These are phyloP conservation scores for Thryonomys swinderianus DNA, from an alignment of 2,113 vertebrate species.

Conservation along the genomic window DNA sequence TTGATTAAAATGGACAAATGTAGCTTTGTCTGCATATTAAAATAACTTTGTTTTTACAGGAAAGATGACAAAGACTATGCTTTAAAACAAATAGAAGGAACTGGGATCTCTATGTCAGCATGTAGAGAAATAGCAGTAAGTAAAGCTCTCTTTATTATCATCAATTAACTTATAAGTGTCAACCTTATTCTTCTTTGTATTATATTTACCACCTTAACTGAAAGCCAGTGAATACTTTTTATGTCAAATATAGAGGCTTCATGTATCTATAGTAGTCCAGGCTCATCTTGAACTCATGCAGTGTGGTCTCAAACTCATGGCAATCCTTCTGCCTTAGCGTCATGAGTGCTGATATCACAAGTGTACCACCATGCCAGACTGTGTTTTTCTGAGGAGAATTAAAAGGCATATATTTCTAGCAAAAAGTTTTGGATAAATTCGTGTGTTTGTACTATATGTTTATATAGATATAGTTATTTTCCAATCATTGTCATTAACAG, in stretches of 20 bases:
- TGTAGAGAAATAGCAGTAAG: conserved; percentile 99
- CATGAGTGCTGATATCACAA: neutral
- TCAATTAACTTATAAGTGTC: neutral
- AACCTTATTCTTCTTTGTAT: neutral
- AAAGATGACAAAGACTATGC: conserved; percentile 99
- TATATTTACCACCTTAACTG: conserved; percentile 35
- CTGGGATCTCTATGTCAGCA: conserved; percentile 99
- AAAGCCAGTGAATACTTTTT: conserved; percentile 39
- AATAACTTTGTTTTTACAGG: conserved; percentile 89
- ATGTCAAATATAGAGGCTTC: conserved; percentile 8
- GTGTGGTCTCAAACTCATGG: neutral
- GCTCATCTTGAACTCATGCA: neutral
- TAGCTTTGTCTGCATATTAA: conserved; percentile 67
- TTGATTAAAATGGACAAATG: conserved; percentile 52
- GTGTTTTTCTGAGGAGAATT: conserved; percentile 16
- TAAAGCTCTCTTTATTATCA: conserved; percentile 79
- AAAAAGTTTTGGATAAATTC: neutral
- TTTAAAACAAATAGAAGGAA: conserved; percentile 99
- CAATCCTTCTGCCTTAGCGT: neutral
- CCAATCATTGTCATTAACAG: neutral
- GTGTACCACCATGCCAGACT: neutral
- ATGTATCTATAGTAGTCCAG: neutral
- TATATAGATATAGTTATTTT: conserved; percentile 16
- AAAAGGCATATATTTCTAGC: conserved; percentile 6
- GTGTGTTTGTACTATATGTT: conserved; percentile 48